These are phyloP conservation scores for Megaceryle maxima DNA, from an alignment of 2,113 vertebrate genomes.

Conservation along the genomic window DNA sequence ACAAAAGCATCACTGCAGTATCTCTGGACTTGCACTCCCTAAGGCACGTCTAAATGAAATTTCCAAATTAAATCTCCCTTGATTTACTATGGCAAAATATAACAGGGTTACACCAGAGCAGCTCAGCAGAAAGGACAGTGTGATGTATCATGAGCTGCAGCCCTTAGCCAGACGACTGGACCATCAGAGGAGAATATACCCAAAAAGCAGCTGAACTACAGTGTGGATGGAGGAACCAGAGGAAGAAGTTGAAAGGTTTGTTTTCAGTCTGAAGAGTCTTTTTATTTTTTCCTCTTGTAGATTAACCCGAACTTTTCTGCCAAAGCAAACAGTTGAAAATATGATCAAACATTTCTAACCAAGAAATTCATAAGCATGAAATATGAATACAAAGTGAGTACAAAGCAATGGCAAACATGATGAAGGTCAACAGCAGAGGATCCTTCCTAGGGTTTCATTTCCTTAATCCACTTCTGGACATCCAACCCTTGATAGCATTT, in stretches of 20 bases:
- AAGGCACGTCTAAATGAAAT: background rate
- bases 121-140: background rate
- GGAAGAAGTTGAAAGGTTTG: background rate
- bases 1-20: background rate
- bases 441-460: background rate
- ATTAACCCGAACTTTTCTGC: background rate
- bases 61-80: background rate
- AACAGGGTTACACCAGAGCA: background rate
- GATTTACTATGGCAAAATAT: background rate
- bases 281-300: background rate
- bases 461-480: background rate
- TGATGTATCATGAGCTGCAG: fast-evolving
- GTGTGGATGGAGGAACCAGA: fast-evolving
- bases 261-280: background rate
- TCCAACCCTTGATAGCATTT: background rate
- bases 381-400: background rate
- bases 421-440: background rate
- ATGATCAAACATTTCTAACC: background rate
- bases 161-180: background rate
- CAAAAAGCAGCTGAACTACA: background rate
- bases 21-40: background rate
- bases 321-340: background rate
- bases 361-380: background rate
- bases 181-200: background rate
- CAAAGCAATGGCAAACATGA: background rate